Base-by-base conservation (phyloP, 2,113 vertebrate species). In the Casuarius casuarius region DNA sequence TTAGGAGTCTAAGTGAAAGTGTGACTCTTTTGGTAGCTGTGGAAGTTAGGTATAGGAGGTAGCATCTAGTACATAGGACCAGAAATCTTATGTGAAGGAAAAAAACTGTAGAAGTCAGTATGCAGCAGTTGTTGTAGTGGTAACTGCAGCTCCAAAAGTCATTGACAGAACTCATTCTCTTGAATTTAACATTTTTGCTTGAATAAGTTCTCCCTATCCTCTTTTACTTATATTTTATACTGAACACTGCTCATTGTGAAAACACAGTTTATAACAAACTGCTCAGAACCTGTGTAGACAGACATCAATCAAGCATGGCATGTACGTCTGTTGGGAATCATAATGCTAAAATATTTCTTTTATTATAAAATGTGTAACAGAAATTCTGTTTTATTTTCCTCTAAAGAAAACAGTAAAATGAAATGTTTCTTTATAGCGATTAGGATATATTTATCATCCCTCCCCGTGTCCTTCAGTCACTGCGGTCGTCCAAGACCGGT, bases 191-290 rank as follows among this genome's bases (percentile, higher is more conserved):
- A 67, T 42, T 86, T 90, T 62, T 82, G 12, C n/a, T 61, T 78
- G 84, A 61, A 61, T 35, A 87, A 94, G 80, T 72, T 88, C 17
- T 85, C 28, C 33, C 84, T 77, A 70, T 84, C 2, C 8, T 96
- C 16, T 62, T 54, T 74, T 42, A 58, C 13, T 62, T 70, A 13
- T 72, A 92, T 87, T 95, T 90, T 87, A 38, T 44, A 38, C 61
- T 92, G 56, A 97, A 76, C 65, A 49, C 65, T 93, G 18, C 71
- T 94, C 95, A 79, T 91, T 93, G 42, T 83, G 93, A 92, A 95
- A 80, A 77, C 81, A 65, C 25, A 87, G 65, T 91, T 94, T 89
- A 81, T 86, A 61, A 93, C 58, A 77, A 82, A 81, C 17, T 84
- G 14, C 58, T 94, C 70, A 86, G 44, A 79, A 92, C 11, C 67